Evolutionary conservation across 2,113 vertebrate species (phyloP), one percentile per base, ranked within the genome.

Genomic region (Paracanthobrama guichenoti): DNA sequence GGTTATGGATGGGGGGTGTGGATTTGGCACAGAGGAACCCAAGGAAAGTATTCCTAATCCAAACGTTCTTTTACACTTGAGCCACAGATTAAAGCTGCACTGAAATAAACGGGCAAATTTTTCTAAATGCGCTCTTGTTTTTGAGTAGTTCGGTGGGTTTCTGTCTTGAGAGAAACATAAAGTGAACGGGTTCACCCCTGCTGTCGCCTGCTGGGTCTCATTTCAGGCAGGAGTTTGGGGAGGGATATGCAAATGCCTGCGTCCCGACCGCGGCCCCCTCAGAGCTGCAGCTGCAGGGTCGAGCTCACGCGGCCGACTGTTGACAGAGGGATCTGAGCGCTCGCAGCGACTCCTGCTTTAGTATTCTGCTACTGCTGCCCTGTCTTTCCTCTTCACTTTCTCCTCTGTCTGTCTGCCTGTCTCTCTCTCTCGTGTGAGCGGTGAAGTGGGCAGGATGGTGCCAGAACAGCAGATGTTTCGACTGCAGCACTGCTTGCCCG

Each of bases 401-500:
- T 84, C 88, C 89, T 87, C 73, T 78, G 6, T 83, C 62, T 75
- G 12, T n/a, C 81, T 80, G 16, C 28, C 57, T n/a, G n/a, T 16
- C 76, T 48, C 72, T n/a, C n/a, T 44, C 31, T 59, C 75, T 53
- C 24, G 20, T 42, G 53, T 60, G 75, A 78, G 75, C n/a, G 55
- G 31, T 57, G 22, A 66, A 80, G 71, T 75, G 79, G 73, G 57
- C 69, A 89, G 88, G 76, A 93, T 93, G 90, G 88, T 92, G 88
- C 87, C 62, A 87, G 90, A 89, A 85, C 90, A 90, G 91, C 89
- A 91, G 91, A 90, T 87, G 86, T 91, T 90, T 84, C 85, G 84
- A 90, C 86, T 90, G 79, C 88, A 89, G 62, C 80, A 3, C 71
- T 26, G 42, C 42, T 73, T 73, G 71, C 71, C 71, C 71, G 42